These are phyloP conservation scores for Myiopsitta monachus DNA, from an alignment of 2,113 vertebrate genomes.

Conservation along the genomic window DNA sequence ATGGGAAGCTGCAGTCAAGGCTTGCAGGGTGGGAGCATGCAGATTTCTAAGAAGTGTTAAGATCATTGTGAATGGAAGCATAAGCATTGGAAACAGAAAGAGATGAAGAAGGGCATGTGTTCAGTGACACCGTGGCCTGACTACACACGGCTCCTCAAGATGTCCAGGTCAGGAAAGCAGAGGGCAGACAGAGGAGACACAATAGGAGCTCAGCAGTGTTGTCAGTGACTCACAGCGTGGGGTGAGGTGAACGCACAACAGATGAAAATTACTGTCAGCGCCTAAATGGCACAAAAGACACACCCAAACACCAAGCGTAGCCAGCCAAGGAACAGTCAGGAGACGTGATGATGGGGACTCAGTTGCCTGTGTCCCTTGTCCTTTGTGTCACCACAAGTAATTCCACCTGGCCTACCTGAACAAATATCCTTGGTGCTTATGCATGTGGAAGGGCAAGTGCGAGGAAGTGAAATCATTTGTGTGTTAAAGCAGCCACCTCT, in stretches of 20 bases:
- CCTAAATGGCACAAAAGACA: background rate
- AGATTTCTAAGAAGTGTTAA: background rate
- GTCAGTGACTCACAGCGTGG: background rate
- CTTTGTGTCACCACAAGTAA: accelerated
- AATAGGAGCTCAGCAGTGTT: background rate
- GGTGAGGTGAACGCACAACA: accelerated
- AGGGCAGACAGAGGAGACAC: background rate
- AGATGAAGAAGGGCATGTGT: background rate
- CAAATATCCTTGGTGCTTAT: background rate
- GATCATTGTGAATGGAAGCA: background rate
- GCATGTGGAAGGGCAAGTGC: accelerated
- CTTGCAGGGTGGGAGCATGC: background rate
- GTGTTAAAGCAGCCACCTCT: background rate
- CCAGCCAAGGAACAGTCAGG: background rate
- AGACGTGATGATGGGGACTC: background rate
- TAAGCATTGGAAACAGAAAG: background rate
- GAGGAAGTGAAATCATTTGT: background rate
- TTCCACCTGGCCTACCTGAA: background rate
- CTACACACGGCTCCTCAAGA: background rate
- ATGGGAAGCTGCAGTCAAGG: background rate
- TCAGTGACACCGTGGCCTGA: background rate
- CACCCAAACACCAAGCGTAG: background rate
- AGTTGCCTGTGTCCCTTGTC: background rate
- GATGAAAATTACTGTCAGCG: background rate
- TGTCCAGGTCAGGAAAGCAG: background rate